These are phyloP conservation scores for Zaprionus africanus DNA, from an alignment of 1,140 invertebrate genomes.

Conservation along the genomic window DNA sequence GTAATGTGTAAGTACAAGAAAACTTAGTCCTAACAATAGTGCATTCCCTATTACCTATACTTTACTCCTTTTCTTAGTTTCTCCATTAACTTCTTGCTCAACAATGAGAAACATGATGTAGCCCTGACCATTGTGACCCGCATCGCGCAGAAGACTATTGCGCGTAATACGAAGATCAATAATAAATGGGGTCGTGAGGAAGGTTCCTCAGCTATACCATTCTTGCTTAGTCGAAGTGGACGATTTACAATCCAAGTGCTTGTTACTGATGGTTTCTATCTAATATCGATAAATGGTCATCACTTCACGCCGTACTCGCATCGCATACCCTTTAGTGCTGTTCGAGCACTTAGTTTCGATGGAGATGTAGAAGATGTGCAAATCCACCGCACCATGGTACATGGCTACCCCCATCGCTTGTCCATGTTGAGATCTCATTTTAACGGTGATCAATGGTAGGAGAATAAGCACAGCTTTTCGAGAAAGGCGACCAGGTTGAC, in stretches of 20 bases:
- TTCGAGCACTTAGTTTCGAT: constrained; percentile 86
- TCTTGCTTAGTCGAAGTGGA: constrained; percentile 78
- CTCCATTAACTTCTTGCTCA: constrained; percentile 87
- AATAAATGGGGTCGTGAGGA: constrained; percentile 90
- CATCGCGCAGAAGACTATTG: constrained; percentile 88
- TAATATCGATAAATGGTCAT: constrained; percentile 89
- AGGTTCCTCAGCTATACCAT: constrained; percentile 85
- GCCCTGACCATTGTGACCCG: constrained; percentile 92
- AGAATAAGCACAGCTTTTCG: background rate
- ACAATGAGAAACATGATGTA: constrained; percentile 86
- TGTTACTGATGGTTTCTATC: constrained; percentile 83
- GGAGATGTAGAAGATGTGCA: constrained; percentile 86
- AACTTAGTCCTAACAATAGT: background rate
- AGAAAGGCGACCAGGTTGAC: background rate
- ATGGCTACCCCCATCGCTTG: constrained; percentile 85
- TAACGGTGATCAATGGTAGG: background rate
- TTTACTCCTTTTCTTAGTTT: constrained; percentile 85
- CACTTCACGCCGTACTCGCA: constrained; percentile 89
- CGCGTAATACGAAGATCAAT: constrained; percentile 88
- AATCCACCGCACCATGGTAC: constrained; percentile 81
- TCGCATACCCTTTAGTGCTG: constrained; percentile 86
- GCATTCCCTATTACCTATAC: background rate
- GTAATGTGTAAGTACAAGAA: constrained; percentile 60
- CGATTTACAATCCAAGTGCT: constrained; percentile 85
- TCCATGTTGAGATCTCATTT: constrained; percentile 53